Conservation (phyloP, 2,888 invertebrate genomes). For the Ennomos quercinarius region DNA sequence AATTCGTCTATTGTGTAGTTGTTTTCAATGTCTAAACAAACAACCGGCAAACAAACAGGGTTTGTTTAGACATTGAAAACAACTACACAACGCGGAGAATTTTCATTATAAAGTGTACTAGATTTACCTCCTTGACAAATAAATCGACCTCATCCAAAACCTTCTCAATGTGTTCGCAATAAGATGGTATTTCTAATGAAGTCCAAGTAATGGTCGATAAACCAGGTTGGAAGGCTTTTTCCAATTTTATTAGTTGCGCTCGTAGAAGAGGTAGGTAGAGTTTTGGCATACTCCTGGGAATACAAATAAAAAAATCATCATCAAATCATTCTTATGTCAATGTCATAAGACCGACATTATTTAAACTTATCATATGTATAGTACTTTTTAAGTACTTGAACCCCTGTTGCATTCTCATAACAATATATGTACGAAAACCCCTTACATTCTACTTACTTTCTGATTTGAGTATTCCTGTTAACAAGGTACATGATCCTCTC, state of each 20-base stretch:
- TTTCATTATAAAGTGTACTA: too few species aligned
- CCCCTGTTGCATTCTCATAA: too few species aligned
- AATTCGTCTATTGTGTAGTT: too few species aligned
- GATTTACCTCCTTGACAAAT: conserved; percentile 87
- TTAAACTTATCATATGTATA: too few species aligned
- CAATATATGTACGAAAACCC: too few species aligned
- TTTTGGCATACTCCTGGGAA: conserved; percentile 84
- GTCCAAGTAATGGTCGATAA: conserved; percentile 93
- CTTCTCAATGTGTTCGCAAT: conserved; percentile 83
- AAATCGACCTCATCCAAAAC: conserved; percentile 87
- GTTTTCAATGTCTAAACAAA: too few species aligned
- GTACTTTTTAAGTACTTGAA: too few species aligned
- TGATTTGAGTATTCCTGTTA: conserved; percentile 86
- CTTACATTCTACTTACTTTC: conserved; percentile 57
- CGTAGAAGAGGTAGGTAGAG: conserved; percentile 90
- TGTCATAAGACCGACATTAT: too few species aligned
- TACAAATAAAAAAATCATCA: conserved; percentile 1
- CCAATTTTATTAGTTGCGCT: conserved; percentile 88
- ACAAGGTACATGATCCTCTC: conserved; percentile 87
- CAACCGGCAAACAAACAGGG: too few species aligned
- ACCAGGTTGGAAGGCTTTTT: conserved; percentile 90
- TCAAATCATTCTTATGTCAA: background rate
- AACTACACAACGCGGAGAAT: too few species aligned
- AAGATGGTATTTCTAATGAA: conserved; percentile 89
- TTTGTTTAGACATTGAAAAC: too few species aligned